Percentiles rank a stretch among this genome's conserved stretches.
These are phyloP conservation scores for Meta bourneti DNA, from an alignment of 2,888 invertebrate species.

Conservation along the genomic window DNA sequence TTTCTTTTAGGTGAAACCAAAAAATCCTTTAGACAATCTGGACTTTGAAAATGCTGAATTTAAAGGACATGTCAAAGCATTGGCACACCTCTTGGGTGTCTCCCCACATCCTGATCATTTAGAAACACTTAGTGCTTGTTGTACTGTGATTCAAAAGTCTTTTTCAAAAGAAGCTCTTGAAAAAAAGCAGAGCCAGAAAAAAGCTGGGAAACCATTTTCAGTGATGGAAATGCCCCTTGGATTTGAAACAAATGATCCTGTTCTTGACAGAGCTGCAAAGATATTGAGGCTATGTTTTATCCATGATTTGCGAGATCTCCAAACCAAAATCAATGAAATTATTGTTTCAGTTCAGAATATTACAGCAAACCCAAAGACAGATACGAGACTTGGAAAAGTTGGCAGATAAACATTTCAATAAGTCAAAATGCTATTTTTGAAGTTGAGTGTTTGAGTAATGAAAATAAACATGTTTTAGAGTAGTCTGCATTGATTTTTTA, in stretches of 20 bases:
- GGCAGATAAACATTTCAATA: constrained; percentile 82
- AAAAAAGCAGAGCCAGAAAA: constrained; percentile 81
- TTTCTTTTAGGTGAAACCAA: constrained; percentile 84
- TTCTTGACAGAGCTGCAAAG: constrained; percentile 87
- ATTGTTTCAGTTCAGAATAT: constrained; percentile 94
- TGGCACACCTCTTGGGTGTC: constrained; percentile 90
- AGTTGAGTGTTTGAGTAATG: too few relatives aligned
- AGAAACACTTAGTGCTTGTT: constrained; percentile 86
- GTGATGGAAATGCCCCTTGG: constrained; percentile 86
- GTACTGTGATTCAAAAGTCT: constrained; percentile 84
- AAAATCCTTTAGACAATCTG: constrained; percentile 91
- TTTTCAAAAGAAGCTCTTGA: constrained; percentile 84
- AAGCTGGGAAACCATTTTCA: constrained; percentile 86
- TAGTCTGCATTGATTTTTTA: too few relatives aligned
- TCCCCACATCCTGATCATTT: constrained; percentile 90
- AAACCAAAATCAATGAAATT: constrained; percentile 95
- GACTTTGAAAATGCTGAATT: constrained; percentile 92
- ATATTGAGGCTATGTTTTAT: constrained; percentile 90
- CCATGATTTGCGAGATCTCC: constrained; percentile 90
- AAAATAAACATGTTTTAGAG: too few relatives aligned
- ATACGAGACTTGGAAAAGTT: constrained; percentile 95
- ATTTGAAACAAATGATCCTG: constrained; percentile 85
- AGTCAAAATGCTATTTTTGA: too few relatives aligned
- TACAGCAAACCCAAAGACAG: constrained; percentile 98
- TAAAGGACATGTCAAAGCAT: constrained; percentile 88